Base-by-base conservation (phyloP, 2,797 vertebrate species). In the Glossophaga mutica region DNA sequence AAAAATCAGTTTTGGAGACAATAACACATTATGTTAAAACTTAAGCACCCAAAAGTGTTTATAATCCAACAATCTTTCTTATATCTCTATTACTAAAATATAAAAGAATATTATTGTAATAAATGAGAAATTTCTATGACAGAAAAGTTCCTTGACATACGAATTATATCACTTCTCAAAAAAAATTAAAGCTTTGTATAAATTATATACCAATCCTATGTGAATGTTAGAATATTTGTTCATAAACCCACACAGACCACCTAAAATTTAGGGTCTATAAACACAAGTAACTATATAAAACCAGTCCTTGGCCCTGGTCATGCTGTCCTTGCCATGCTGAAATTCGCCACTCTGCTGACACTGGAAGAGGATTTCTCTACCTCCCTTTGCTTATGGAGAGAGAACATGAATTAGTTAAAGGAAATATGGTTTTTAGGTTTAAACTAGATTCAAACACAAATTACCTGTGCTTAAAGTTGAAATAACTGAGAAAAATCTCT, bases 1-100 rank as follows among this genome's bases (percentile, higher is more conserved):
- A 86, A 42, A 68, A 90, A 55, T 22, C 46, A 91, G 3, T 42
- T 79, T 18, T 32, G 29, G 26, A 89, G 26, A 90, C 18, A 88
- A n/a, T 44, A 90, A 82, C 18, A 89, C 37, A 88, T 46, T 74
- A 79, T n/a, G 11, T 59, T 71, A 91, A 96, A 96, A 93, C 21
- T 94, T 65, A 81, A 94, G n/a, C 24, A 95, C 86, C 15, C 22
- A 26, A 85, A 94, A 91, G 50, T 79, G 5, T 91, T 89, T 73
- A 52, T 70, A 94, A 68, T 59, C 10, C 37, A 87, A 87, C 2
- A 77, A 93, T 68, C 78, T 82, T 93, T 62, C 73, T 84, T 91
- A 81, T 81, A 89, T 77, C 12, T 83, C 24, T 59, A 85, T 48
- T 52, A 90, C 16, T 84, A 85, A 95, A 90, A 74, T 50, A 55